Percentiles rank a stretch among this genome's conserved stretches.
Evolutionary conservation across 2,888 invertebrate species (phyloP).

Genomic region (Thyatira batis): DNA sequence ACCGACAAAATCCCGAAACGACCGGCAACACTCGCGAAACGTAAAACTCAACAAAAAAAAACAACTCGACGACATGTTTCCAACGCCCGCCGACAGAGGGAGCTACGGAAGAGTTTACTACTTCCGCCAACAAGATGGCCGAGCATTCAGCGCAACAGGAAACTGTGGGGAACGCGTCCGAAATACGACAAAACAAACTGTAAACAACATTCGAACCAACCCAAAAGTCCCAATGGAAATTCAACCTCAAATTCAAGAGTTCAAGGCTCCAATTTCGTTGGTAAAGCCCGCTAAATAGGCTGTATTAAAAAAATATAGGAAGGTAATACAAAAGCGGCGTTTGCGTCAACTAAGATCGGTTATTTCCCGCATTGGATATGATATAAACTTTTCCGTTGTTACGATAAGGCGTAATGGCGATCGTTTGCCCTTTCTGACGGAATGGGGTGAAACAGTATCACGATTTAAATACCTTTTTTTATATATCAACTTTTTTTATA

Average conservation of each 20-base stretch:
- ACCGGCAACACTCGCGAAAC: not conserved
- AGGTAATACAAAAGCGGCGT: constrained; percentile 59
- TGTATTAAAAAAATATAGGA: constrained; percentile 31
- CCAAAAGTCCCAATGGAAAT: not conserved
- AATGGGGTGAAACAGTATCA: constrained; percentile 16
- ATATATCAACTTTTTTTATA: not conserved
- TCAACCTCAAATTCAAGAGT: rapidly evolving
- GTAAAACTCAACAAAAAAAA: constrained; percentile 40
- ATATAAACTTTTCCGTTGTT: constrained; percentile 72
- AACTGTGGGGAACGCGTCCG: constrained; percentile 65
- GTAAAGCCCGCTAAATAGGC: constrained; percentile 1
- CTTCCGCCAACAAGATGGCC: constrained; percentile 80
- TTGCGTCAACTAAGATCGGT: constrained; percentile 69
- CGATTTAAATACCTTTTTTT: constrained; percentile 5
- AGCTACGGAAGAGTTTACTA: constrained; percentile 80
- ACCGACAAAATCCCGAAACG: not conserved
- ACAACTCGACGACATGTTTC: constrained; percentile 48
- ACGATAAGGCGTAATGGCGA: constrained; percentile 67
- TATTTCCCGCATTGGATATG: constrained; percentile 74
- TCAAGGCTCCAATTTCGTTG: constrained; percentile 8
- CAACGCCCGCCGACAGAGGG: constrained; percentile 56
- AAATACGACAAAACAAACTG: constrained; percentile 58
- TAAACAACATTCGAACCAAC: constrained; percentile 19
- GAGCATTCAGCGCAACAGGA: constrained; percentile 70
- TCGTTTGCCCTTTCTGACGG: constrained; percentile 50